phyloP scores from a whole-genome alignment of 92 coral and sea anemone genomes.

The Palythoa caribaeorum region DNA sequence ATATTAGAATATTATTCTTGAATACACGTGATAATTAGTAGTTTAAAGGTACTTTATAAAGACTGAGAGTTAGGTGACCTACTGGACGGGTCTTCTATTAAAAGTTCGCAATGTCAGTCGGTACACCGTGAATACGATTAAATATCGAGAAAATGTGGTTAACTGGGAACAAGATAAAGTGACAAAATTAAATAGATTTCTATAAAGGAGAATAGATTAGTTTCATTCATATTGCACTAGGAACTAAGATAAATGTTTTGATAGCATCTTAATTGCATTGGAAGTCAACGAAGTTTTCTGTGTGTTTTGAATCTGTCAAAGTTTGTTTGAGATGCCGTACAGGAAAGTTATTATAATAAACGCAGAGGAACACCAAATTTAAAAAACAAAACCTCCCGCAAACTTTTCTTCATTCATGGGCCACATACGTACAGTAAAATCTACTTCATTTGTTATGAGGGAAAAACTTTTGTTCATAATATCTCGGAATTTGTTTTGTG shows the following conservation, averaged over 20 bases:
- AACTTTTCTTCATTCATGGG: neutral
- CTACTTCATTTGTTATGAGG: neutral
- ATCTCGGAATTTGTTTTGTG: neutral
- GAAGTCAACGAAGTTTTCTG: constrained; percentile 9
- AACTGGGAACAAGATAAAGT: neutral
- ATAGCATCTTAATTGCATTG: constrained; percentile 29
- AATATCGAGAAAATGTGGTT: neutral
- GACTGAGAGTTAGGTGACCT: neutral
- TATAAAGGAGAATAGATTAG: neutral
- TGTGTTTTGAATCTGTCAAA: constrained; percentile 39
- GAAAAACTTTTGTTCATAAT: neutral
- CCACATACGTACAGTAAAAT: neutral
- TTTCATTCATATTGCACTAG: neutral
- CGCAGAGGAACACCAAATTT: neutral
- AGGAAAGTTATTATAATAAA: neutral
- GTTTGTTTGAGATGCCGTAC: neutral
- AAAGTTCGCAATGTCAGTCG: neutral
- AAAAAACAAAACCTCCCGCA: neutral
- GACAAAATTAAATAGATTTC: neutral
- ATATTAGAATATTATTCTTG: neutral
- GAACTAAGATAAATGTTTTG: constrained; percentile 27
- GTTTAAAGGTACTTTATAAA: neutral
- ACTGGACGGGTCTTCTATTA: neutral
- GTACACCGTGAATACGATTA: neutral
- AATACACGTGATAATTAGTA: neutral